These are phyloP conservation scores for Ciconia maguari DNA, from an alignment of 2,113 vertebrate species.

Conservation along the genomic window DNA sequence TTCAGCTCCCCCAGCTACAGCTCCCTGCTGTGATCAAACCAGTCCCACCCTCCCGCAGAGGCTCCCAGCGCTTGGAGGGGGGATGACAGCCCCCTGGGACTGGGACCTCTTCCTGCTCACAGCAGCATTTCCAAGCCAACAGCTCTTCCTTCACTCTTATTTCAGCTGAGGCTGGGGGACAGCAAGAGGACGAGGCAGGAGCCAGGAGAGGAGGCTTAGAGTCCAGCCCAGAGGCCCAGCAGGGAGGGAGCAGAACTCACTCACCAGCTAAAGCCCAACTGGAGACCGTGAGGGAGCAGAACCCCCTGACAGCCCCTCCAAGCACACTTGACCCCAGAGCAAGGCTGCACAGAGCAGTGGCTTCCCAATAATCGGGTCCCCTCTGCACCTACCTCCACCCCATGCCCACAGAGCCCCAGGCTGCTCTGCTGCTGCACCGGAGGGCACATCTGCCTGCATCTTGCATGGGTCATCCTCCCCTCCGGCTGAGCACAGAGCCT, in stretches of 20 bases:
- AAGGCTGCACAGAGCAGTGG: not conserved
- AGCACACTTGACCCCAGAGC: accelerated
- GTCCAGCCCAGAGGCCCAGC: not conserved
- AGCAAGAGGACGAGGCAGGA: accelerated
- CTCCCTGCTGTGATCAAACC: not conserved
- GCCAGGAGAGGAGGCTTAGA: accelerated
- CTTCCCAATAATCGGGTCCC: not conserved
- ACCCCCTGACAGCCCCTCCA: not conserved
- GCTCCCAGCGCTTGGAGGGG: not conserved
- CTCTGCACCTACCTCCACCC: not conserved
- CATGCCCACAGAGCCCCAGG: accelerated
- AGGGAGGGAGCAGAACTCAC: not conserved
- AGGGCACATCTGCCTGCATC: not conserved
- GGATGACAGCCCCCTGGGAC: not conserved
- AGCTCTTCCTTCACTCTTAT: not conserved
- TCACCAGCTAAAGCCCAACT: not conserved
- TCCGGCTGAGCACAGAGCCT: not conserved
- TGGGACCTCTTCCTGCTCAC: accelerated
- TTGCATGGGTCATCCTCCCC: accelerated
- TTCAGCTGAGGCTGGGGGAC: not conserved
- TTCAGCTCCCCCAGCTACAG: accelerated
- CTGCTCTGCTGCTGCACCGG: not conserved
- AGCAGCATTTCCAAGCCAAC: not conserved
- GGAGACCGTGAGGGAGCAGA: not conserved
- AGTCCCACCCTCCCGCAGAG: not conserved